These are phyloP conservation scores for Cantharis nigra DNA, from an alignment of 2,888 invertebrate species.

Conservation along the genomic window DNA sequence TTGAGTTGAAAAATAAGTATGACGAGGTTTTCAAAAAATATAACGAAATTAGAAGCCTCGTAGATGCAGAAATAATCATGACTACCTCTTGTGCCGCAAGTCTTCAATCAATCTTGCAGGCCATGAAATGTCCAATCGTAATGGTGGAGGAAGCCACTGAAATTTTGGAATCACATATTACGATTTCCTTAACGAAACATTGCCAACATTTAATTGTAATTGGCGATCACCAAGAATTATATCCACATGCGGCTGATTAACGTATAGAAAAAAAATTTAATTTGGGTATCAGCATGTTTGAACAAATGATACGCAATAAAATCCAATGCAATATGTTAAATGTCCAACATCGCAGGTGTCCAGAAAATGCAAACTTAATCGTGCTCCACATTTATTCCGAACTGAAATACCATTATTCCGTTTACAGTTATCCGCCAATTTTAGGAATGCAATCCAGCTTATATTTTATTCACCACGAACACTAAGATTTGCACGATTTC, in stretches of 20 bases:
- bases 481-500: constrained; percentile 62
- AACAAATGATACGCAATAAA: constrained; percentile 72
- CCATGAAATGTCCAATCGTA: constrained; percentile 68
- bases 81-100: constrained; percentile 80
- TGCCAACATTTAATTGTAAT: constrained; percentile 85
- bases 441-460: constrained; percentile 66
- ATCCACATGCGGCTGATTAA: constrained; percentile 70
- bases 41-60: constrained; percentile 53
- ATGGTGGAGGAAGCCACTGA: constrained; percentile 90
- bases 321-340: constrained; percentile 64
- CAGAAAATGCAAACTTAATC: constrained; percentile 64
- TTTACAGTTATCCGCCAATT: constrained; percentile 61
- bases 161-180: constrained; percentile 83
- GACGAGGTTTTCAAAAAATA: constrained; percentile 32
- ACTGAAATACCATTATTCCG: constrained; percentile 64
- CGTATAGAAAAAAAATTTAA: constrained; percentile 67
- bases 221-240: constrained; percentile 83
- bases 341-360: constrained; percentile 79
- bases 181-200: constrained; percentile 71
- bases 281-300: constrained; percentile 80
- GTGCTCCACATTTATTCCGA: constrained; percentile 71
- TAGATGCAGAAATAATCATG: constrained; percentile 65
- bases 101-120: constrained; percentile 64
- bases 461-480: constrained; percentile 69
- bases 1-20: constrained; percentile 37